Conservation (phyloP, 2,113 vertebrate species). For the Odontophorus gujanensis region DNA sequence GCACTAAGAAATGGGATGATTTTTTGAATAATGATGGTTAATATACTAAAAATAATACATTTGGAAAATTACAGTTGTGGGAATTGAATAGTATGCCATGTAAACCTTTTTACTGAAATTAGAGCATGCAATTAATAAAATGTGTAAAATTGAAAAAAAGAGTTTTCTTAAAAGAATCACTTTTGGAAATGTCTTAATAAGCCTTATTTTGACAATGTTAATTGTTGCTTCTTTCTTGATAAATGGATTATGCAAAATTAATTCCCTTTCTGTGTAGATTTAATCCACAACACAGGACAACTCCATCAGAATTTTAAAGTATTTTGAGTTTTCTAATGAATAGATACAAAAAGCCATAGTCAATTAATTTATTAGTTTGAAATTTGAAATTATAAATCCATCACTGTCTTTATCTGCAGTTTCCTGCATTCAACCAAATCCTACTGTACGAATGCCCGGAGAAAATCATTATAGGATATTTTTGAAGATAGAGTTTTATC, state of each 20-base stretch:
- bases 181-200: neutral
- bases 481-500: conserved; percentile 79
- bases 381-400: conserved; percentile 29
- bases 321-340: conserved; percentile 63
- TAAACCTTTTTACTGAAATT: conserved; percentile 31
- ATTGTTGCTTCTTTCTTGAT: conserved; percentile 61
- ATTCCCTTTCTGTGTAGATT: conserved; percentile 55
- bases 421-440: neutral
- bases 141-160: conserved; percentile 1
- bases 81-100: neutral
- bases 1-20: neutral
- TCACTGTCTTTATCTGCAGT: conserved; percentile 35
- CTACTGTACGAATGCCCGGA: conserved; percentile 79
- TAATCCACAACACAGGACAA: conserved; percentile 36
- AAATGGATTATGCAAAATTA: conserved; percentile 68
- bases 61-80: conserved; percentile 4
- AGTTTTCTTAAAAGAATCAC: neutral
- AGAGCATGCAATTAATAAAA: conserved; percentile 18
- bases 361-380: conserved; percentile 56
- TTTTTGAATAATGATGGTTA: neutral
- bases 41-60: neutral
- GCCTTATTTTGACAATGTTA: conserved; percentile 56
- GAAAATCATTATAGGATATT: conserved; percentile 82
- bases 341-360: neutral
- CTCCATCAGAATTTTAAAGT: conserved; percentile 30